A percentile compares a stretch with the other conserved stretches of the same genome.
Conservation (phyloP, 2,113 vertebrate species). For the Pelecanoides urinatrix region DNA sequence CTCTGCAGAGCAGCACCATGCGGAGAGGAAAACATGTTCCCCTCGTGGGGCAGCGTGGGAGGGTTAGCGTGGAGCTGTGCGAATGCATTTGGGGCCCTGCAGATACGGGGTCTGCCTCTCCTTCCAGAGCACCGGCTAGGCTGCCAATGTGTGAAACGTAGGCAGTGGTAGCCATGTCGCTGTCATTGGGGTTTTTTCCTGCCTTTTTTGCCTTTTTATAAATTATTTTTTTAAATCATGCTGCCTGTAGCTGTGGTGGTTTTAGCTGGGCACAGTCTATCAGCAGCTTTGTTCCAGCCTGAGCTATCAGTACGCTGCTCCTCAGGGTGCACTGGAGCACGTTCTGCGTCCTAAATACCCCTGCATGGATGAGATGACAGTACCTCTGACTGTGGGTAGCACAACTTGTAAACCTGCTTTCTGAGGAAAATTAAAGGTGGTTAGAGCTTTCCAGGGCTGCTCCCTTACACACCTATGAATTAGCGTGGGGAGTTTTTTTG, state of each 20-base stretch:
- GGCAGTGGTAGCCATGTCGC: not conserved
- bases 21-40: fast-evolving
- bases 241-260: not conserved
- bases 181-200: fast-evolving
- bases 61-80: fast-evolving
- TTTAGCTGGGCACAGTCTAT: not conserved
- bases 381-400: not conserved
- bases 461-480: not conserved
- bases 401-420: not conserved
- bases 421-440: not conserved
- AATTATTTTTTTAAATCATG: not conserved
- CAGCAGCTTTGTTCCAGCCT: not conserved
- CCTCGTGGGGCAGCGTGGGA: not conserved
- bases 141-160: not conserved
- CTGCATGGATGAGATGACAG: not conserved
- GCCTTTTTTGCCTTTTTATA: not conserved
- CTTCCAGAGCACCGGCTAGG: not conserved
- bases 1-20: not conserved
- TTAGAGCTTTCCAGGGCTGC: not conserved
- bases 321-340: not conserved
- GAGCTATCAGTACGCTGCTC: not conserved
- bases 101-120: not conserved
- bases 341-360: not conserved
- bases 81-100: not conserved
- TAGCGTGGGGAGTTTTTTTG: not conserved